Percentiles rank a stretch among this genome's conserved stretches.
phyloP scores from a whole-genome alignment of 53 echinoderm and acorn worm species.

The Mesocentrotus franciscanus region DNA sequence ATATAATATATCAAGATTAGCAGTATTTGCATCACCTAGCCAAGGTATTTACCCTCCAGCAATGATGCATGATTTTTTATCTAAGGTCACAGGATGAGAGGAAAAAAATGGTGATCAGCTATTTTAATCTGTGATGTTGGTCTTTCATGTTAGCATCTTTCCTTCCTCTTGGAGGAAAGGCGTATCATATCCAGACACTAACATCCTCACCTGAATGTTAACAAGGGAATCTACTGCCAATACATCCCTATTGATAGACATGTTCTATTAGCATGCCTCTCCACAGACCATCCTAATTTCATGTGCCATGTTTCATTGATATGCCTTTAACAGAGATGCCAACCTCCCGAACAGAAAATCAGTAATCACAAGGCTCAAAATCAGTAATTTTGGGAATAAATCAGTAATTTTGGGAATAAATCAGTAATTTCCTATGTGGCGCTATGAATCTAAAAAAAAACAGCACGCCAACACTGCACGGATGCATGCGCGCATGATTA shows the following conservation, averaged over 20 bases:
- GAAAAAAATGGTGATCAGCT: constrained; percentile 5
- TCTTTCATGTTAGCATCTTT: constrained; percentile 36
- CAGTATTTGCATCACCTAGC: not conserved
- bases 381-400: too few relatives aligned
- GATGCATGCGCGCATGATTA: too few relatives aligned
- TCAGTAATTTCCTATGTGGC: too few relatives aligned
- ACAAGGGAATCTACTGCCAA: constrained; percentile 4
- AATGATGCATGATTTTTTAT: not conserved
- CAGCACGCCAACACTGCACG: too few relatives aligned
- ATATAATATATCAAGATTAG: not conserved
- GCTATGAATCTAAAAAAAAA: too few relatives aligned
- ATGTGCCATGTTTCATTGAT: not conserved
- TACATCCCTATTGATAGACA: constrained; percentile 16
- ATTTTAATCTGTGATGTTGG: constrained; percentile 42
- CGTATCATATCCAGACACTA: constrained; percentile 52
- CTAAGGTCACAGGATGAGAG: not conserved
- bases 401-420: too few relatives aligned
- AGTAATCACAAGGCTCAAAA: too few relatives aligned
- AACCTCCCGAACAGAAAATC: too few relatives aligned
- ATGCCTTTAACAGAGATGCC: too few relatives aligned
- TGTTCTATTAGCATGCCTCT: not conserved
- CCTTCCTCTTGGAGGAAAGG: constrained; percentile 28
- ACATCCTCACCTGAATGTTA: constrained; percentile 62
- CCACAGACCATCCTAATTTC: not conserved
- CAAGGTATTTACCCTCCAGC: not conserved